Evolutionary conservation across 2,113 vertebrate genomes (phyloP), one percentile per base, ranked within the genome.

Genomic region (Dasyurus viverrinus): DNA sequence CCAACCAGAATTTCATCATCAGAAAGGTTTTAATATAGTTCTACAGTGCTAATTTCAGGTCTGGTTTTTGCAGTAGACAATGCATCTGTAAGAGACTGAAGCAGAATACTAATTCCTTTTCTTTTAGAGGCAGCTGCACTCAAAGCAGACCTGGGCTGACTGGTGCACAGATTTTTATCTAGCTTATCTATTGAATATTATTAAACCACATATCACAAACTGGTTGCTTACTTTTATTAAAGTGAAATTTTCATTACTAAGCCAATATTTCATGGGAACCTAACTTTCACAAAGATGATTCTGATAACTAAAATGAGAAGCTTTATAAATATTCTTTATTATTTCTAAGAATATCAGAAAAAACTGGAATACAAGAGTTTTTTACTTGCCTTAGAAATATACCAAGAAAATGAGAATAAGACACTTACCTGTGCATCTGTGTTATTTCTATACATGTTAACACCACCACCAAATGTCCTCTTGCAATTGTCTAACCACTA

Each of bases 401-500:
- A 95, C 46, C 92, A 92, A 91, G 19, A 84, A 89, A 94, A 54
- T 14, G 93, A 97, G 96, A 96, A n/a, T 42, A 50, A 84, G 93
- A 93, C 24, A 97, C 98, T 95, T 99, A 99, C 99, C 98, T 99
- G 99, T 93, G 99, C 98, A 60, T 99, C 99, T 95, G 99, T 99
- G 93, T 99, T 99, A 53, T 98, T 97, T 94, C 97, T 98, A 89
- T 99, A 99, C 97, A 98, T 97, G 95, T 98, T 98, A 91, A 99
- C 99, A 98, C 99, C 99, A 95, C 99, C 98, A 94, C 99, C 99
- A 97, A 99, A 99, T 2, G 99, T 99, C 97, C 99, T 99, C 98
- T 99, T 99, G 98, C 99, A 99, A 97, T 99, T 99, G 93, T 99
- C 99, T 95, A 99, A 98, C 99, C 99, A 99, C 99, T 99, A 92